Conservation (phyloP, 2,888 invertebrate genomes). For the Anticlea derivata region DNA sequence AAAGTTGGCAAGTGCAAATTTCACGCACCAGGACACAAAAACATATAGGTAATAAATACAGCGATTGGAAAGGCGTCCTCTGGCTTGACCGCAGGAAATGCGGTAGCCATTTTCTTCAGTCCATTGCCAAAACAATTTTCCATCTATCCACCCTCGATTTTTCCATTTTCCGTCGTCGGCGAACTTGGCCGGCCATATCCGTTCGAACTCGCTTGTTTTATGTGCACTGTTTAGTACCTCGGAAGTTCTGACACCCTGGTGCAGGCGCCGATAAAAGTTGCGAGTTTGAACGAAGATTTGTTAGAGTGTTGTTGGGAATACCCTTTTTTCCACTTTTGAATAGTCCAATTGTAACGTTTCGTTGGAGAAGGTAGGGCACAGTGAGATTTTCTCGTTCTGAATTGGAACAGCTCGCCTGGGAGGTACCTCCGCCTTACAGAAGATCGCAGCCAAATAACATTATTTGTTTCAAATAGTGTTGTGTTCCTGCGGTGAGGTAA, state of each 20-base stretch:
- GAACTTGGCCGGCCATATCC: slow-evolving; percentile 60
- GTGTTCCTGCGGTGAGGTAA: too few relatives aligned
- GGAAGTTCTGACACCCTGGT: slow-evolving; percentile 36
- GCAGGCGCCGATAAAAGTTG: slow-evolving; percentile 28
- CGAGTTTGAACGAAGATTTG: slow-evolving; percentile 20
- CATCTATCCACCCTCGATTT: slow-evolving; percentile 68
- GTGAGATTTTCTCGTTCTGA: too few relatives aligned
- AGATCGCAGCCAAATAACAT: too few relatives aligned
- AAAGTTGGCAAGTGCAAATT: slow-evolving; percentile 25
- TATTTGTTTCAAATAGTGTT: too few relatives aligned
- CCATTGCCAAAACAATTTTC: slow-evolving; percentile 79
- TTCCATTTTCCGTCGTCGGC: slow-evolving; percentile 64
- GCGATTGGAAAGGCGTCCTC: slow-evolving; percentile 64
- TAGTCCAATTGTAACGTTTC: too few relatives aligned
- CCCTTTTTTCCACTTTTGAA: not conserved
- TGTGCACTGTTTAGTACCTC: slow-evolving; percentile 46
- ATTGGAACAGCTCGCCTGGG: too few relatives aligned
- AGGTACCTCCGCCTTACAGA: too few relatives aligned
- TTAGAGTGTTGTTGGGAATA: slow-evolving; percentile 16
- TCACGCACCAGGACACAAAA: slow-evolving; percentile 62
- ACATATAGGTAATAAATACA: slow-evolving; percentile 55
- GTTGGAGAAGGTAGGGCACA: too few relatives aligned
- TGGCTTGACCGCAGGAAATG: slow-evolving; percentile 60
- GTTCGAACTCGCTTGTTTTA: slow-evolving; percentile 59
- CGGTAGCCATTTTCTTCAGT: slow-evolving; percentile 78